Conservation (phyloP, 2,113 vertebrate genomes). For the Daboia siamensis region DNA sequence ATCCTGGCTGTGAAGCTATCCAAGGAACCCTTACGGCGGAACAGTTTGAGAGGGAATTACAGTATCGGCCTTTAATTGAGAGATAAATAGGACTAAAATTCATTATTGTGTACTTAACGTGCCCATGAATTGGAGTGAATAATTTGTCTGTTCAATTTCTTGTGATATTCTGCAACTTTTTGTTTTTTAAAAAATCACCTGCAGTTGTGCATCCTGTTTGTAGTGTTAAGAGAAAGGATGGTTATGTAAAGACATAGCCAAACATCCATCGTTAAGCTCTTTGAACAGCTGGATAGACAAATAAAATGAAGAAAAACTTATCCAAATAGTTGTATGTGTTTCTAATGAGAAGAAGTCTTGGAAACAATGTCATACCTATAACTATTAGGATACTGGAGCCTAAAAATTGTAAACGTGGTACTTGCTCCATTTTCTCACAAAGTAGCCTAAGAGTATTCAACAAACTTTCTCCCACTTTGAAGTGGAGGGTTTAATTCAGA, state of each 20-base stretch:
- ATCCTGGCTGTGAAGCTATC: constrained; percentile 87
- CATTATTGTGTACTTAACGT: neutral
- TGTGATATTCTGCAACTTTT: neutral
- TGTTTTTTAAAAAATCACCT: neutral
- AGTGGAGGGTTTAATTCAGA: neutral
- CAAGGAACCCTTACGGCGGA: constrained; percentile 86
- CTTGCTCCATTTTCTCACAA: neutral
- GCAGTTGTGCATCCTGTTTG: neutral
- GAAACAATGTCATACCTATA: neutral
- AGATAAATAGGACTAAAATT: constrained; percentile 24
- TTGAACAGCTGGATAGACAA: neutral
- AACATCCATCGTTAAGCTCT: neutral
- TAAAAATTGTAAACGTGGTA: neutral
- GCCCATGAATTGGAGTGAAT: neutral
- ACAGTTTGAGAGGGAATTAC: constrained; percentile 89
- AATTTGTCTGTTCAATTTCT: neutral
- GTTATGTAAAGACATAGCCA: neutral
- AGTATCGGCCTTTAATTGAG: constrained; percentile 68
- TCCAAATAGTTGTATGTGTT: neutral
- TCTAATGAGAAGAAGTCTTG: neutral
- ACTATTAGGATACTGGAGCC: no score
- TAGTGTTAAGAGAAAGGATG: neutral
- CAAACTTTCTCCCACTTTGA: neutral
- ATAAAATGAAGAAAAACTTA: neutral
- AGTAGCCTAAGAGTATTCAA: neutral